Base-by-base conservation (phyloP, 1,140 invertebrate genomes). In the Adelges cooleyi region DNA sequence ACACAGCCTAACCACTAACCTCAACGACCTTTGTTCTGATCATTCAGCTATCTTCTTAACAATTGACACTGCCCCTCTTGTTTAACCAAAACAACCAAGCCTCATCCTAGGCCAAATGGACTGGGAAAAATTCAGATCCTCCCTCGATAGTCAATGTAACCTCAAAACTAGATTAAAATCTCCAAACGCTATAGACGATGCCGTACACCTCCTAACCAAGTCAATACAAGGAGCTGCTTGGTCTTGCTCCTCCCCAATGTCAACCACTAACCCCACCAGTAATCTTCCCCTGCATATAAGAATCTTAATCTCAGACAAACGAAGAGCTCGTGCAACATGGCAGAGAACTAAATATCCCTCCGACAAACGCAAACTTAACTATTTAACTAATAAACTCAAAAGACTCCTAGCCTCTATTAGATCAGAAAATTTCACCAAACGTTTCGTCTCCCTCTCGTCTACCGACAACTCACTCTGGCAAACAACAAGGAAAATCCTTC, bases 401-500 rank as follows among this genome's bases (percentile, higher is more conserved):
- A 42, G 56, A 44, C 3, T 33, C 9, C 11, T 38, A 13, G 17
- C 25, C n/a, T 20, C 25, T 11, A 11, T 20, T 15, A 38, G 33
- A n/a, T 18, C 25, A 9, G 3, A 29, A 9, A 17, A 29, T 17
- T 54, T 33, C 52, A 29, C 17, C 9, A 29, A 33, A 38, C 11
- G 18, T 18, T 17, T 54, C 13, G 9, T 10, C 5, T 20, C 11
- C 15, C 17, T 33, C 3, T 38, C 52, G 17, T 3, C 11, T 9
- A 54, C 23, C 36, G 50, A 66, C 20, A 23, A 53, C 18, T 66
- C 65, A 23, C 23, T 66, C 3, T 66, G 65, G 49, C 23, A 66
- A 53, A n/a, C 50, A 3, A 66, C 49, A n/a, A 66, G 27, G 48
- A 53, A 66, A 53, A 22, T 66, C 6, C 62, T 59, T 59, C 15